Base-by-base conservation (phyloP, 2,888 invertebrate species). In the Linyphia triangularis region DNA sequence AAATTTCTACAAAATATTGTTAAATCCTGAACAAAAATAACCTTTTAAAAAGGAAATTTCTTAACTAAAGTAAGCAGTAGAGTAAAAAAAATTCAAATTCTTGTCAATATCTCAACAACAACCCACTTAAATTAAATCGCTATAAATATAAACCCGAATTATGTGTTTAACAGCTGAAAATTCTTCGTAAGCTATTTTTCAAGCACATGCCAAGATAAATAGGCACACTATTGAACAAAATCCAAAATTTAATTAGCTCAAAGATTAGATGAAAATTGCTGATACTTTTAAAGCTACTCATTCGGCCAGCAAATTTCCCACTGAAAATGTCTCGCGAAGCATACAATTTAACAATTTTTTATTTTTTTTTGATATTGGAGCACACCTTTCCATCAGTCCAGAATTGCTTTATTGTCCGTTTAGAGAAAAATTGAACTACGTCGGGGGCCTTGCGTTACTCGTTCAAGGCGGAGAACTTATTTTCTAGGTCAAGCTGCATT, bases 401-500 rank as follows among this genome's bases (percentile, higher is more conserved):
- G n/a, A 51, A 51, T 51, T 51, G n/a, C 13, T 5, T 2, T 51
- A 51, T 51, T 51, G 51, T 51, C 51, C 51, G 51, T n/a, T 16
- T 51, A 24, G 19, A 72, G 40, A 63, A 37, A 63, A 82, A 51
- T 73, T 51, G 13, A 51, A 51, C 51, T 33, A 51, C 51, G 51
- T n/a, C 28, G 59, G 37, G 22, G n/a, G 28, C 28, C 65, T 19
- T 83, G n/a, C 26, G 72, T 77, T 89, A 89, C 3, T 88, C 82
- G 51, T 70, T 83, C 65, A 85, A 85, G 40, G 90, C 88, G 51
- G 89, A 86, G 40, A 88, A 90, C 84, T 90, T 90, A 37, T 90
- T 90, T 88, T 90, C 90, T 85, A 90, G 65, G 65, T 90, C 90
- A 51, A 90, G 40, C 22, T 81, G 84, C n/a, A 82, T 61, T 72